Conservation (phyloP, 2,113 vertebrate species). For the Scophthalmus maximus region DNA sequence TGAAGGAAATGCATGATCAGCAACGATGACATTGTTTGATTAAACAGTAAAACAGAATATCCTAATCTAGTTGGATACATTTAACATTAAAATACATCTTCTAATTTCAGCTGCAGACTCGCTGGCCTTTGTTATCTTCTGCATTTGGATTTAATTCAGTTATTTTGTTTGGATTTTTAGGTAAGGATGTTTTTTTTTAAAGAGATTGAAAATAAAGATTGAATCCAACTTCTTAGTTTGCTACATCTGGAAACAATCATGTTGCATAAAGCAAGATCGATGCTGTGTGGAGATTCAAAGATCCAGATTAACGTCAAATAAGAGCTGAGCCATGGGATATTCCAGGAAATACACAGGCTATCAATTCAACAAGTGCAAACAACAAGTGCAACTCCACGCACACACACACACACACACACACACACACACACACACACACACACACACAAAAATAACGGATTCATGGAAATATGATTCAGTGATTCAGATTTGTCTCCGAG, state of each 20-base stretch:
- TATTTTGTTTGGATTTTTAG: neutral
- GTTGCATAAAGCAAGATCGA: neutral
- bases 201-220: neutral
- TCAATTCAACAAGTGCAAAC: constrained; percentile 7
- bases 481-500: neutral
- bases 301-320: constrained; percentile 23
- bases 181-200: neutral
- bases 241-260: constrained; percentile 29
- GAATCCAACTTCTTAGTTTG: neutral
- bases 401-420: neutral
- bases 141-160: neutral
- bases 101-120: neutral
- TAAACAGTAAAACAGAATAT: neutral
- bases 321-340: constrained; percentile 41
- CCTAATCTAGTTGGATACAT: neutral
- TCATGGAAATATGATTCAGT: neutral
- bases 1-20: neutral
- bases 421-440: constrained; percentile 3
- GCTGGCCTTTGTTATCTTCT: neutral
- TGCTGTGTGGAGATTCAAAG: constrained; percentile 45
- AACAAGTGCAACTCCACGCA: neutral
- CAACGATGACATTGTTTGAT: constrained; percentile 8
- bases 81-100: neutral
- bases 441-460: neutral
- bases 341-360: constrained; percentile 50